Evolutionary conservation across 2,113 vertebrate species (phyloP).

Genomic region (Hippocampus barbouri): DNA sequence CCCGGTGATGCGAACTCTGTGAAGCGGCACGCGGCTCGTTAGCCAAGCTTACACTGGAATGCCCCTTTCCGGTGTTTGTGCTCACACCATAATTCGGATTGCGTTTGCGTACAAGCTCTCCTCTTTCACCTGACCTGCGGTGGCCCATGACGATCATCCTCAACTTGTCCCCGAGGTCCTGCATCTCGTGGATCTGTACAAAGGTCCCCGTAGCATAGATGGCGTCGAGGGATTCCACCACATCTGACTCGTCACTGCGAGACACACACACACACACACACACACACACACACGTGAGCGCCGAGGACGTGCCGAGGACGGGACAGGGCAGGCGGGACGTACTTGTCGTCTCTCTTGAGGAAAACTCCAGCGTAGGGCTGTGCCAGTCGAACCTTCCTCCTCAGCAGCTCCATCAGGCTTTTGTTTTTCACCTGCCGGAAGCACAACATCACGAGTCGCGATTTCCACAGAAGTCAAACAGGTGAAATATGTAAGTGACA

Average conservation of each 20-base stretch:
- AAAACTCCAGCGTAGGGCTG: conserved; percentile 97
- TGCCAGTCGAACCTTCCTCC: conserved; percentile 90
- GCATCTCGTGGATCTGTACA: conserved; percentile 98
- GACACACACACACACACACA: no score
- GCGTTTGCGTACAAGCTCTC: not conserved
- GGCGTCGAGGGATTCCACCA: conserved; percentile 87
- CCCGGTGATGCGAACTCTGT: conserved; percentile 83
- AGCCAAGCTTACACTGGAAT: no score
- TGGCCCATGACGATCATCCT: conserved; percentile 99
- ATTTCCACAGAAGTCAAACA: no score
- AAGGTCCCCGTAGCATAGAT: conserved; percentile 92
- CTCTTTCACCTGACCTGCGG: conserved; percentile 41
- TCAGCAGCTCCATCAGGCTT: conserved; percentile 86
- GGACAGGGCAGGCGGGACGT: conserved; percentile 28
- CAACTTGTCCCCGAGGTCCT: conserved; percentile 94
- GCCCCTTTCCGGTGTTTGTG: no score
- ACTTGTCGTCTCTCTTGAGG: conserved; percentile 91
- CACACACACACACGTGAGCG: not conserved
- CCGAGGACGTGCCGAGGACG: not conserved
- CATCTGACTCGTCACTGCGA: conserved; percentile 86
- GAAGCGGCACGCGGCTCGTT: not conserved
- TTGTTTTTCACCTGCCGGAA: conserved; percentile 88
- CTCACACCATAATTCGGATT: no score
- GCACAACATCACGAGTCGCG: not conserved
- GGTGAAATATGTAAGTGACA: no score